These are phyloP conservation scores for Pyrgilauda ruficollis DNA, from an alignment of 2,113 vertebrate genomes.

Conservation along the genomic window DNA sequence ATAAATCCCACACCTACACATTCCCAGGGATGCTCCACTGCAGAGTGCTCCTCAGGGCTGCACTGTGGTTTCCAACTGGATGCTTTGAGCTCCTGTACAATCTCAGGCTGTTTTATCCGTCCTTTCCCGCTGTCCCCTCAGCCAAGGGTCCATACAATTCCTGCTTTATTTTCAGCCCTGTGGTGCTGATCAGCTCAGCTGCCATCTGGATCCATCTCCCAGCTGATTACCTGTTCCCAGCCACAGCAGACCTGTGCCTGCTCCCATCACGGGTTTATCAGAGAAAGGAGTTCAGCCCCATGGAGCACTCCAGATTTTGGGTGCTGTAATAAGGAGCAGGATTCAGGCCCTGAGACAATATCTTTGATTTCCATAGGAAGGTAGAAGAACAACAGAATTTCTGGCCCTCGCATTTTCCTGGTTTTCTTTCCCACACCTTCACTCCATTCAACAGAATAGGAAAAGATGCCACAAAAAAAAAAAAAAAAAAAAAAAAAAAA, in stretches of 20 bases:
- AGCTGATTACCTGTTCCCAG: not conserved
- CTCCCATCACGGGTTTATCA: not conserved
- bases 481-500: no score
- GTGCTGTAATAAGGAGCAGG: not conserved
- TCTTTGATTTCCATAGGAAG: not conserved
- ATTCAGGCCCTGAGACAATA: not conserved
- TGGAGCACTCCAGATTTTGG: not conserved
- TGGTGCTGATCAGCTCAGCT: not conserved
- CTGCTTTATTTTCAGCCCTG: not conserved
- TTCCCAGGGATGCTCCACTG: not conserved
- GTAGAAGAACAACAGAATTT: fast-evolving
- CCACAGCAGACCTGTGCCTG: not conserved
- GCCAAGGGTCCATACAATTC: not conserved
- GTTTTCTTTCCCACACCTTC: not conserved
- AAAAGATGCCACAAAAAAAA: not conserved
- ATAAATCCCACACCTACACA: no score
- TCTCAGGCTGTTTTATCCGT: not conserved
- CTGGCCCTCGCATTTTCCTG: not conserved
- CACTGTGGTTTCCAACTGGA: not conserved
- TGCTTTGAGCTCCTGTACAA: not conserved
- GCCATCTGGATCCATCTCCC: not conserved
- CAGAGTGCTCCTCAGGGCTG: no score
- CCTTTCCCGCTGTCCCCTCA: not conserved
- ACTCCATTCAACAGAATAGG: not conserved
- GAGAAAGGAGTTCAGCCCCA: not conserved